phyloP scores from a whole-genome alignment of 2,113 vertebrate genomes.

The Todiramphus saurophagus region DNA sequence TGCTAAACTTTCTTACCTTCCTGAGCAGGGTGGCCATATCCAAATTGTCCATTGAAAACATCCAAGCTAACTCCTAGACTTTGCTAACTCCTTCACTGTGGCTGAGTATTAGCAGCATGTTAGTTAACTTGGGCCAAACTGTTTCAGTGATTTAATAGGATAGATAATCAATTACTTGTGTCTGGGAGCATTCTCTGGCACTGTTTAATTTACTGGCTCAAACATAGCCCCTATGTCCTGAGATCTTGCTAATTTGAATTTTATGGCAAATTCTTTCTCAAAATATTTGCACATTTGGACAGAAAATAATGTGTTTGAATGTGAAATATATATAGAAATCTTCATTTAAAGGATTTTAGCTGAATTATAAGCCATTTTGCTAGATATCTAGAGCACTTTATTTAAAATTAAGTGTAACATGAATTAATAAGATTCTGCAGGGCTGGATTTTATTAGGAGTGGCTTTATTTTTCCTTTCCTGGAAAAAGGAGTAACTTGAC shows the following conservation, averaged over 20 bases:
- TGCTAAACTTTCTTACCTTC: not conserved
- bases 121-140: not conserved
- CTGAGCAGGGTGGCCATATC: not conserved
- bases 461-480: not conserved
- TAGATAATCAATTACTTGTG: not conserved
- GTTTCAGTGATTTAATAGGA: not conserved
- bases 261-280: not conserved
- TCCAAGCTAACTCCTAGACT: not conserved
- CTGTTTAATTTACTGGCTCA: not conserved
- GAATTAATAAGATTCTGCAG: not conserved
- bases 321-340: not conserved
- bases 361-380: not conserved
- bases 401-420: not conserved
- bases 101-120: not conserved
- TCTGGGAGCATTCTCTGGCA: not conserved
- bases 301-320: not conserved
- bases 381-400: not conserved
- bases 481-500: not conserved
- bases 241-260: conserved; percentile 13
- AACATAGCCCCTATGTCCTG: not conserved
- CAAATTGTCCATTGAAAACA: not conserved
- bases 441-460: not conserved
- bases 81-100: not conserved
- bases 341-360: not conserved
- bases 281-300: not conserved